Base-by-base conservation (phyloP, 2,797 vertebrate genomes). In the Gymnopithys bicolor region DNA sequence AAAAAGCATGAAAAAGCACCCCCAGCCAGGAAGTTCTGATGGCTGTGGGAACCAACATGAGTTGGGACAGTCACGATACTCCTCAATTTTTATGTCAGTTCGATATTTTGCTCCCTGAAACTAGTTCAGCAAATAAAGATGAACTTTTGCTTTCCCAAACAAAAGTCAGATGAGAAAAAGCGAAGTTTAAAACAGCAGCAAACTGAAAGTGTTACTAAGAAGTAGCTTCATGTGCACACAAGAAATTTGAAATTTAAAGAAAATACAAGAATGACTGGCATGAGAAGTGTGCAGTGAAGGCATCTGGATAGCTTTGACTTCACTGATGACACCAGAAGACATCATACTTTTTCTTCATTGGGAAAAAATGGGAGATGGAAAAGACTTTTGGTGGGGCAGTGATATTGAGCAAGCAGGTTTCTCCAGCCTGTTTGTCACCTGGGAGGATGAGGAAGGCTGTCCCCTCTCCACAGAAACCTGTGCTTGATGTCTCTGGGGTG, bases 241-340 rank as follows among this genome's bases (percentile, higher is more conserved):
- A 89, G 59, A 89, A 89, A 78, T 68, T 68, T 19, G n/a, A 49
- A 71, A 19, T 58, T 84, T 62, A 84, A 82, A 66, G 56, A 67
- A 79, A 79, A 63, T 66, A n/a, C 24, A 73, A 7, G 55, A 78
- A 55, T 73, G 59, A 62, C 14, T 82, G 94, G 48, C 30, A 24
- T 13, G 59, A 76, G 64, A 87, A 76, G 21, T 35, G 62, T 60
- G n/a, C 43, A 56, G 33, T 78, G 48, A 49, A 83, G 43, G 33
- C 32, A 58, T 45, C 55, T 70, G 15, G 1, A 1, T 37, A 66
- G 49, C 55, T 92, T 87, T 55, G 30, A 18, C 56, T 87, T 76
- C 4, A 6, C 35, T 41, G 49, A 19, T 80, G 56, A 39, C 49
- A 60, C 33, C 49, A 63, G 46, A 64, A 87, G 55, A 59, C 63